Conservation (phyloP, 2,797 vertebrate species). For the Chloroceryle inda region DNA sequence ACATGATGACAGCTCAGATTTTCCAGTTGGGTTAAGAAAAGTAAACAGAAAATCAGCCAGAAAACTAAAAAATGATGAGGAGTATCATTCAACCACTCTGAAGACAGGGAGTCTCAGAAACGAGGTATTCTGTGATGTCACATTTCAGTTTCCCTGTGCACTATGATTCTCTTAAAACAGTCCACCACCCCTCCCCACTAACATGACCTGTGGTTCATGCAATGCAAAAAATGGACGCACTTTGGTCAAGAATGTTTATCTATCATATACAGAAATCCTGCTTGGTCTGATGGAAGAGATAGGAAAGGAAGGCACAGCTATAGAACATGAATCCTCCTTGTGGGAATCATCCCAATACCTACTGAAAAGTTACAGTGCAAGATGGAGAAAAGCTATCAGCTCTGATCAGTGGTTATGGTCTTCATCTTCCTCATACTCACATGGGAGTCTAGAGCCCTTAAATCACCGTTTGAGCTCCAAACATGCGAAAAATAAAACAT, state of each 20-base stretch:
- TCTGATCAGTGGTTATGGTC: background rate
- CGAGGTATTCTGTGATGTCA: background rate
- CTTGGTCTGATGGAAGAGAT: background rate
- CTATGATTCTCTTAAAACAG: background rate
- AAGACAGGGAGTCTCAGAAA: background rate
- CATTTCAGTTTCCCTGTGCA: background rate
- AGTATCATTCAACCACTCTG: background rate
- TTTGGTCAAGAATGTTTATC: background rate
- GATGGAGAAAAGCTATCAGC: background rate
- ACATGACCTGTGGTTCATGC: background rate
- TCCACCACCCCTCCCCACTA: background rate
- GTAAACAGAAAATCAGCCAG: background rate
- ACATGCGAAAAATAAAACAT: background rate
- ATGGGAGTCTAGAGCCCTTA: background rate
- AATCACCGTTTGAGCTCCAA: background rate
- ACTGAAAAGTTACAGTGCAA: background rate
- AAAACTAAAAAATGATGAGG: background rate
- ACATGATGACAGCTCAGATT: background rate
- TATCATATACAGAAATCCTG: background rate
- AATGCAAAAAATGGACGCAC: background rate
- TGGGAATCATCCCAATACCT: background rate
- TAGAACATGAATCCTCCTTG: background rate
- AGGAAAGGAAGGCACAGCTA: background rate
- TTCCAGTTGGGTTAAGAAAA: background rate
- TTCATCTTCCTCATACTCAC: fast-evolving